Conservation (phyloP, 2,888 invertebrate species). For the Deroplatys truncata region DNA sequence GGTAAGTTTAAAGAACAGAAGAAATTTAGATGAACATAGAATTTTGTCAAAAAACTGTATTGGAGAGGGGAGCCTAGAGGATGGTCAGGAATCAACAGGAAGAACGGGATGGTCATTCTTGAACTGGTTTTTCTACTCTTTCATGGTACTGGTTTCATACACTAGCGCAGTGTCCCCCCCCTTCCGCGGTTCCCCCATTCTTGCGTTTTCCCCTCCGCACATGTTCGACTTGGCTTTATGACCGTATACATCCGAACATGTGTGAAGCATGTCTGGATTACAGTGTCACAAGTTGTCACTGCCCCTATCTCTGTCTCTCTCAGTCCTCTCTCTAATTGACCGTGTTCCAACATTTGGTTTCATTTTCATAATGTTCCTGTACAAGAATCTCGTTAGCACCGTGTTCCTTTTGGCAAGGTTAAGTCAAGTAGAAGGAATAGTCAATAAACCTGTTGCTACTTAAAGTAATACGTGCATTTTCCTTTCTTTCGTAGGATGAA, state of each 20-base stretch:
- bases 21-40: neutral
- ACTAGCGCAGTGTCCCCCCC: neutral
- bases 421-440: neutral
- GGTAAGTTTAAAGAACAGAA: neutral
- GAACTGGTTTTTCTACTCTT: slow-evolving; percentile 17
- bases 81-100: neutral
- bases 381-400: neutral
- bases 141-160: slow-evolving; percentile 2
- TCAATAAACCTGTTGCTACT: neutral
- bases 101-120: slow-evolving; percentile 18
- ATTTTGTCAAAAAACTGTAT: neutral
- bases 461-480: no score
- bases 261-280: neutral
- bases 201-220: neutral
- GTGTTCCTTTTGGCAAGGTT: neutral
- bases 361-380: neutral
- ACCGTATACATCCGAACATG: neutral
- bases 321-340: neutral
- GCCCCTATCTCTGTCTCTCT: neutral
- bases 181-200: neutral
- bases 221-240: neutral
- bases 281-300: neutral
- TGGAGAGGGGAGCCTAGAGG: neutral
- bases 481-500: no score
- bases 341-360: neutral